Base-by-base conservation (phyloP, 2,113 vertebrate species). In the Furnarius figulus region DNA sequence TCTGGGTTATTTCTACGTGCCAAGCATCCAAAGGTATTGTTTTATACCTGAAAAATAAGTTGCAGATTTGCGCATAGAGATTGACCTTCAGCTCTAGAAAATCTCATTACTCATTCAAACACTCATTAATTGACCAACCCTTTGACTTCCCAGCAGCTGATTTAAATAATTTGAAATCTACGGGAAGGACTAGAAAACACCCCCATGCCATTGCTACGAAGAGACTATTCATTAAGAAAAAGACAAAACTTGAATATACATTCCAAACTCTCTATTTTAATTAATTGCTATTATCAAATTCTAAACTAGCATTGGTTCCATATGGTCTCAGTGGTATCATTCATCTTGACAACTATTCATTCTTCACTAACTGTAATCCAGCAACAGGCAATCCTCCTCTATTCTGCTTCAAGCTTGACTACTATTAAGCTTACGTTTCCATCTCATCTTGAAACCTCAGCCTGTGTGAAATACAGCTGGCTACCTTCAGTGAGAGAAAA, bases 11-110 rank as follows among this genome's bases (percentile, higher is more conserved):
- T 61, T 98, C 96, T 56, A 99, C 98, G 0, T 97, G 98, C 99
- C 99, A 99, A 76, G 99, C 98, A 53, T 99, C 99, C 98, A 99
- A 97, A 49, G 99, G 98, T 95, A 99, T 98, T 72, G 97, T 66
- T 78, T 97, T 97, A 92, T 96, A 97, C 97, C 99, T 99, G 93
- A 67, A 97, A 98, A 97, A 88, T 31, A 95, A 97, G 73, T 85
- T 65, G 68, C 31, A 92, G 21, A 16, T 59, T 70, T 93, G 39
- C 27, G 90, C 65, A 56, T 23, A 28, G 19, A 77, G n/a, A 35
- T 18, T 37, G 47, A 87, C 17, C 47, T 76, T 30, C 1, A 4
- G 14, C 31, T 80, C 15, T 22, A 74, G 59, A 66, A 90, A 77
- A 50, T 39, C 17, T 63, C 12, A 44, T 21, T 61, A 79, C 7